phyloP scores from a whole-genome alignment of 2,888 invertebrate species.

The Marronus borbonicus region DNA sequence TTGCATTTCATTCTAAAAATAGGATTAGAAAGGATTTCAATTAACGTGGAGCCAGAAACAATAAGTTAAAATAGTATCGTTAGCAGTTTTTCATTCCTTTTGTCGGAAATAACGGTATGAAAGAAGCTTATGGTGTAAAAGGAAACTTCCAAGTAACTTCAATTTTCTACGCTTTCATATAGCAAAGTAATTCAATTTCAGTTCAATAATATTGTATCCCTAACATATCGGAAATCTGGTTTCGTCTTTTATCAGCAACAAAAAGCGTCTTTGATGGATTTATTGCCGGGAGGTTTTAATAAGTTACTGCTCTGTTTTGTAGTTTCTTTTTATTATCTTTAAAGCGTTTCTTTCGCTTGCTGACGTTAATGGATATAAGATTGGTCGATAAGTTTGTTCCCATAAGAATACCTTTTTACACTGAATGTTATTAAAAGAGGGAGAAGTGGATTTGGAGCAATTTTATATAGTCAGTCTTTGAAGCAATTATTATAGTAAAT shows the following conservation, averaged over 20 bases:
- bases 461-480: too few relatives aligned
- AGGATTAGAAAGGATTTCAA: neutral
- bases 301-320: slow-evolving; percentile 11
- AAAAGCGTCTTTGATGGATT: slow-evolving; percentile 31
- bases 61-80: slow-evolving; percentile 6
- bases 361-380: slow-evolving; percentile 20
- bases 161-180: slow-evolving; percentile 30
- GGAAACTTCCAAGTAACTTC: slow-evolving; percentile 34
- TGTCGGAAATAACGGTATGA: neutral
- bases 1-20: neutral
- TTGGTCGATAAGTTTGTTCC: neutral
- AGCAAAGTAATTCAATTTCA: slow-evolving; percentile 33
- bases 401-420: neutral
- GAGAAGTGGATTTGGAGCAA: too few relatives aligned
- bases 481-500: too few relatives aligned
- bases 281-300: slow-evolving; percentile 26
- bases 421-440: neutral
- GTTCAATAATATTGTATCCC: slow-evolving; percentile 34
- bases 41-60: neutral
- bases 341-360: slow-evolving; percentile 7
- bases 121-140: slow-evolving; percentile 15
- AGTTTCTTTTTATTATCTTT: slow-evolving; percentile 15
- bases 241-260: slow-evolving; percentile 28
- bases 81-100: neutral
- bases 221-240: slow-evolving; percentile 36